Conservation (phyloP, 2,888 invertebrate species). For the Polia nebulosa region DNA sequence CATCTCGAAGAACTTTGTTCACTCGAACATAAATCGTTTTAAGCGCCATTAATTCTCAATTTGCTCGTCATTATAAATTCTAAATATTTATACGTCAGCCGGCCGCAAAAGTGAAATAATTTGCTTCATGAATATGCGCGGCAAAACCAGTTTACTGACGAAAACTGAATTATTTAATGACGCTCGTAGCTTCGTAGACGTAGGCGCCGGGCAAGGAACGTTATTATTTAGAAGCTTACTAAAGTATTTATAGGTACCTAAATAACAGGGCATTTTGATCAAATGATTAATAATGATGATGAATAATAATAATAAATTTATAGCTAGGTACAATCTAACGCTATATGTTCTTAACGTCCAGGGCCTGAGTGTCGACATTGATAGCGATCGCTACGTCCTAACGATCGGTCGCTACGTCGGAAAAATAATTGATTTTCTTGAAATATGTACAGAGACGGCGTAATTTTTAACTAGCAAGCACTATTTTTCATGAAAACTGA, state of each 20-base stretch:
- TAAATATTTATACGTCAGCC: conserved; percentile 48
- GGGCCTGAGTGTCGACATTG: too few relatives aligned
- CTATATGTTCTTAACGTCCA: too few relatives aligned
- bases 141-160: conserved; percentile 33
- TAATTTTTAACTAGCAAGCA: too few relatives aligned
- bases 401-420: too few relatives aligned
- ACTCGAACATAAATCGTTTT: conserved; percentile 34
- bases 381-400: too few relatives aligned
- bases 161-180: conserved; percentile 56
- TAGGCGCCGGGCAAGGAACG: conserved; percentile 27
- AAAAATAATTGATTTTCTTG: too few relatives aligned
- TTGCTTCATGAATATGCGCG: conserved; percentile 58
- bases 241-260: conserved; percentile 7
- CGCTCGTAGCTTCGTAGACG: conserved; percentile 6
- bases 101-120: conserved; percentile 59
- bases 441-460: too few relatives aligned
- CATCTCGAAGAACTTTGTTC: not conserved
- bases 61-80: conserved; percentile 50
- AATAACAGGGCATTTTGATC: not conserved
- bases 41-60: conserved; percentile 42
- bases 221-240: conserved; percentile 18
- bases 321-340: not conserved
- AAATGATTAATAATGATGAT: too few relatives aligned
- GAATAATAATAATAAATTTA: too few relatives aligned
- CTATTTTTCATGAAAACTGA: too few relatives aligned